These are phyloP conservation scores for Polyergus mexicanus DNA, from an alignment of 1,140 invertebrate species.

Conservation along the genomic window DNA sequence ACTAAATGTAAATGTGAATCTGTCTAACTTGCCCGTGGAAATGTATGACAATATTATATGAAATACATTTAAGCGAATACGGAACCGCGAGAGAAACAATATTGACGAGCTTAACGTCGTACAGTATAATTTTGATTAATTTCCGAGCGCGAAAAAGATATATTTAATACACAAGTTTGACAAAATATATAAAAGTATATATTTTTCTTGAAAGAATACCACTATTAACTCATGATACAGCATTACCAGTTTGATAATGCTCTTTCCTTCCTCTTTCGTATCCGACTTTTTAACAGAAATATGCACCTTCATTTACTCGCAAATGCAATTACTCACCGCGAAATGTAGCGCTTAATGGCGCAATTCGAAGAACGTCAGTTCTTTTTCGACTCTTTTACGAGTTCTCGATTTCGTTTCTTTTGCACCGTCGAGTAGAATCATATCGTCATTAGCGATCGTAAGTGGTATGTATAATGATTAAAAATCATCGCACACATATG, in stretches of 20 bases:
- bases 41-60: constrained; percentile 5
- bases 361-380: constrained; percentile 10
- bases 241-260: background rate
- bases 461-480: constrained; percentile 3
- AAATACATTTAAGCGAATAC: background rate
- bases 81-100: background rate
- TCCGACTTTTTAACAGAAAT: background rate
- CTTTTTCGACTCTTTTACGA: constrained; percentile 15
- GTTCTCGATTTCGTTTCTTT: constrained; percentile 30
- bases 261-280: background rate
- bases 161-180: background rate
- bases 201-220: background rate
- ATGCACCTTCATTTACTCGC: constrained; percentile 27
- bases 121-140: background rate
- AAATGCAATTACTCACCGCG: constrained; percentile 18
- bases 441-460: constrained; percentile 24
- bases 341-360: constrained; percentile 16
- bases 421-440: background rate
- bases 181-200: background rate
- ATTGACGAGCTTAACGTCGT: background rate
- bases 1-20: constrained; percentile 6
- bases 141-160: background rate
- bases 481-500: background rate
- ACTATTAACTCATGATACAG: background rate
- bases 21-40: background rate